Percentiles rank a stretch among this genome's conserved stretches.
Evolutionary conservation across 2,113 vertebrate species (phyloP).

Genomic region (Globicephala melas): DNA sequence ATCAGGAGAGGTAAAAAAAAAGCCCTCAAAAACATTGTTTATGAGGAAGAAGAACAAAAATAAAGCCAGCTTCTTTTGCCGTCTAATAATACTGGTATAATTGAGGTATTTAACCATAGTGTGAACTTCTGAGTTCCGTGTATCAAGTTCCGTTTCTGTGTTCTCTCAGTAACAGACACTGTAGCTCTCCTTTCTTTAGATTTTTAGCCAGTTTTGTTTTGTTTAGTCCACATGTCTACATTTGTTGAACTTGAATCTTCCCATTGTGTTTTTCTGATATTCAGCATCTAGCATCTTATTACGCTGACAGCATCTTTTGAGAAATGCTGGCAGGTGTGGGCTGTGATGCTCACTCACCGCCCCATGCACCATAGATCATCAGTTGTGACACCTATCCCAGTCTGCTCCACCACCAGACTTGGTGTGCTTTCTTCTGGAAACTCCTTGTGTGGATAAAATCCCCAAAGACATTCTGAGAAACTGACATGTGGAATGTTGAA

Average conservation of each 20-base stretch:
- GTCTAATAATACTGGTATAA: neutral
- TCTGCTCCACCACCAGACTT: neutral
- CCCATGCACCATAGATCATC: neutral
- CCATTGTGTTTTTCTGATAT: neutral
- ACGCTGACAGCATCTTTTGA: neutral
- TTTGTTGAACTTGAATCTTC: neutral
- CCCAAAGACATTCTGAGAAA: neutral
- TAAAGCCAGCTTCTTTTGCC: neutral
- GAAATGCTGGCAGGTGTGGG: constrained; percentile 37
- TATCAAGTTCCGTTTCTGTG: neutral
- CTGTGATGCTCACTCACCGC: neutral
- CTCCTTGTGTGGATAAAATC: neutral
- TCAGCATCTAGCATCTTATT: neutral
- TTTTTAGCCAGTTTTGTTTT: neutral
- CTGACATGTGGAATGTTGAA: constrained; percentile 47
- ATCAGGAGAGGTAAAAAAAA: neutral
- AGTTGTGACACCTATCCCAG: neutral
- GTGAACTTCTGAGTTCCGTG: neutral
- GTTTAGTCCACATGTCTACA: neutral
- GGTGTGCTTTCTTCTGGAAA: constrained; percentile 60
- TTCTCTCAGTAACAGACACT: neutral
- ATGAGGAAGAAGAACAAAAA: neutral
- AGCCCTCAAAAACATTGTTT: neutral
- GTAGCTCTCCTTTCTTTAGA: neutral
- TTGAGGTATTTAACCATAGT: neutral